Percentiles rank a stretch among this genome's conserved stretches.
phyloP scores from a whole-genome alignment of 2,888 invertebrate species.

The Nemoura dubitans region DNA sequence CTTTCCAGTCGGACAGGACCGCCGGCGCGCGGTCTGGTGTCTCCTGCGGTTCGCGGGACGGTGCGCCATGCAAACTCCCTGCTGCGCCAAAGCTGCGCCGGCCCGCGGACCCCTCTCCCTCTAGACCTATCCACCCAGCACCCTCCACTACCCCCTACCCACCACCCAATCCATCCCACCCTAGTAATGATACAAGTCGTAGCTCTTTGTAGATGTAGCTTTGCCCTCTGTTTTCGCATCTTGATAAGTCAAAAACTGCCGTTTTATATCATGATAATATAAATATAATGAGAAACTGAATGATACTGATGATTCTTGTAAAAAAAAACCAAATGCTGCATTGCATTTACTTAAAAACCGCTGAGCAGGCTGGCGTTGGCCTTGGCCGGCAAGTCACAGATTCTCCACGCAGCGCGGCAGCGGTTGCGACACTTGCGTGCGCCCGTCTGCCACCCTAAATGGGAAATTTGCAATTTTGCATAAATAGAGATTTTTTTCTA shows the following conservation, averaged over 20 bases:
- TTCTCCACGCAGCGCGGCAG: background rate
- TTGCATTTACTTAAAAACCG: conserved; percentile 26
- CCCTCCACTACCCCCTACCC: background rate
- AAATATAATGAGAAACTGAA: conserved; percentile 39
- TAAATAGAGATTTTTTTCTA: conserved; percentile 47
- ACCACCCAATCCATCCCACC: background rate
- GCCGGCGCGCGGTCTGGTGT: too few relatives aligned
- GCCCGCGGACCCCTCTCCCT: background rate
- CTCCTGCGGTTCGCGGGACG: background rate
- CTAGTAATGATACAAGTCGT: conserved; percentile 27
- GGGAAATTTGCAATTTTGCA: conserved; percentile 48
- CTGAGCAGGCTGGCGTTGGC: background rate
- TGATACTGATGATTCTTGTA: conserved; percentile 36
- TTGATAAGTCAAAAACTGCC: conserved; percentile 35
- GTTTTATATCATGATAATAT: conserved; percentile 41
- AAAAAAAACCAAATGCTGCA: conserved; percentile 41
- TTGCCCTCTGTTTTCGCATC: conserved; percentile 33
- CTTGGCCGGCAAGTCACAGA: background rate
- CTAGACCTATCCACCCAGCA: background rate
- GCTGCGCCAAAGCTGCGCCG: background rate
- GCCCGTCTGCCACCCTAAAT: background rate
- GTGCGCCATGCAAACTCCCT: conserved; percentile 25
- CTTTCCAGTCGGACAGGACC: background rate
- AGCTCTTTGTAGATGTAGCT: conserved; percentile 42
- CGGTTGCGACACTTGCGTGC: background rate